Base-by-base conservation (phyloP, 2,113 vertebrate species). In the Melierax canorus region DNA sequence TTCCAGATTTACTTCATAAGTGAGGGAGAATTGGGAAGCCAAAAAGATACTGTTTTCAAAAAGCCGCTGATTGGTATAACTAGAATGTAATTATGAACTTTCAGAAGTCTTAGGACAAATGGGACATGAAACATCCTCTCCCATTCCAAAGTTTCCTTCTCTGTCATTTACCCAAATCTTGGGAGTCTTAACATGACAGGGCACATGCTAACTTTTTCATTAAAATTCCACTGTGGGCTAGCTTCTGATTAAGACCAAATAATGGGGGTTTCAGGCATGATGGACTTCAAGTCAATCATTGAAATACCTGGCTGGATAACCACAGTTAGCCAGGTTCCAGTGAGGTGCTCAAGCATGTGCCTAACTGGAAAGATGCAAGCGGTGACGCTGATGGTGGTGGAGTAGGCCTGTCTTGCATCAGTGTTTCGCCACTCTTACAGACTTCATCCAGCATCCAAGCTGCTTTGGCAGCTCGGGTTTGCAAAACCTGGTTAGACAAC, bases 361-460 rank as follows among this genome's bases (percentile, higher is more conserved):
- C 18, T 51, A 36, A 22, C 10, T 27, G 62, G 43, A 64, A 94
- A 68, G 34, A 26, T 36, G 43, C 3, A 74, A 89, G 19, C 1
- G 3, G 21, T 55, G 41, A 51, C 1, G 0, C 13, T 72, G 48
- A 26, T 39, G 55, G 13, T 63, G 12, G 0, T 81, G 15, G 4
- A 58, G 14, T 15, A 30, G 26, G 16, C 9, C 68, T 82, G 17
- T 27, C 7, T 36, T 43, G 12, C 60, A 10, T 38, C 19, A 51
- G 0, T 12, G 2, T 43, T 63, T 51, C 1, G 2, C 30, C 50
- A 32, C 7, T 80, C 34, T 66, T 73, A 63, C 10, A 77, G 45
- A 22, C 7, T 80, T 86, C 24, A 27, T 53, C 22, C 51, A 67
- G 15, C 20, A 34, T 19, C 32, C 10, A 15, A 64, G 29, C 24